A percentile compares a stretch with the other conserved stretches of the same genome.
Evolutionary conservation across 1,140 invertebrate genomes (phyloP).

Genomic region (Marisa cornuarietis): DNA sequence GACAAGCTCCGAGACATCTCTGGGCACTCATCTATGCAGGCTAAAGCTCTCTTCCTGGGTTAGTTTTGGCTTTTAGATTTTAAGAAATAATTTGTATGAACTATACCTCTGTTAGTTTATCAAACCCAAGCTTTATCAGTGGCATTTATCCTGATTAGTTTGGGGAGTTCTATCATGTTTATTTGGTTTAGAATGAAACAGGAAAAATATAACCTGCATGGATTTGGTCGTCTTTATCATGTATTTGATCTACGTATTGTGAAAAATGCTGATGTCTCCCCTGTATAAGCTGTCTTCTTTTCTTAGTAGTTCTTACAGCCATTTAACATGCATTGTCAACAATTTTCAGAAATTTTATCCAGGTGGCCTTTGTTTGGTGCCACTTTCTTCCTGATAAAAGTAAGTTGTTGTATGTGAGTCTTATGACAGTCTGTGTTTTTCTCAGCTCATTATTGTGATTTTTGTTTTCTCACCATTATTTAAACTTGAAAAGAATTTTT

Average conservation of each 20-base stretch:
- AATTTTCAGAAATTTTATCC: slow-evolving; percentile 81
- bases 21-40: slow-evolving; percentile 68
- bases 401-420: slow-evolving; percentile 37
- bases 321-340: too few relatives aligned
- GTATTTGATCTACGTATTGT: too few relatives aligned
- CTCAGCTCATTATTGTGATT: neutral
- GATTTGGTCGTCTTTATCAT: too few relatives aligned
- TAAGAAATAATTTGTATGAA: neutral
- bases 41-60: slow-evolving; percentile 77
- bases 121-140: too few relatives aligned
- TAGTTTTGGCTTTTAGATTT: slow-evolving; percentile 41
- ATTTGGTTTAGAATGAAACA: neutral
- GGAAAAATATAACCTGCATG: too few relatives aligned
- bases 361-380: slow-evolving; percentile 97
- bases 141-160: neutral
- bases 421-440: neutral
- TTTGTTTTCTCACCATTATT: too few relatives aligned
- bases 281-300: too few relatives aligned
- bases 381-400: slow-evolving; percentile 94
- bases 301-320: too few relatives aligned
- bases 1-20: slow-evolving; percentile 79
- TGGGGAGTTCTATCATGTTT: neutral
- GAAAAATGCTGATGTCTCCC: too few relatives aligned
- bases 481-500: too few relatives aligned
- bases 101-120: neutral